phyloP scores from a whole-genome alignment of 2,888 invertebrate species.

The Galerucella pusilla region DNA sequence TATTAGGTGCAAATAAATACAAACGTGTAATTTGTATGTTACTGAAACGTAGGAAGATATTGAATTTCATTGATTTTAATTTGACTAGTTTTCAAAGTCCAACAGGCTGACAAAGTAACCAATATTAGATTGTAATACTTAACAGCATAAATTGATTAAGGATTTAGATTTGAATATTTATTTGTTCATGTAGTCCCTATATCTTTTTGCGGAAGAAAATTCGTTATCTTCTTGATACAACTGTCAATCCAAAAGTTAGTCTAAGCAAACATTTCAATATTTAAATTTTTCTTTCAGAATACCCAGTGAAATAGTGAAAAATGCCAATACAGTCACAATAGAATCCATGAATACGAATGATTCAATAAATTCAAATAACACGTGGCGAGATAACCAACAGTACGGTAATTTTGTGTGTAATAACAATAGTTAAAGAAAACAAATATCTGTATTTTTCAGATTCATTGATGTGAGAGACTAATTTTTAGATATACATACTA shows the following conservation, averaged over 20 bases:
- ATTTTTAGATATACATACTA: conserved; percentile 49
- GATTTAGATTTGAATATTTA: too few relatives aligned
- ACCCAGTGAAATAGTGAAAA: conserved; percentile 63
- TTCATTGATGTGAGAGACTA: conserved; percentile 63
- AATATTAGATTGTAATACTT: too few relatives aligned
- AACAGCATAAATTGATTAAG: too few relatives aligned
- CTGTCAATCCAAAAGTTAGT: neutral
- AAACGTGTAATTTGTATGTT: too few relatives aligned
- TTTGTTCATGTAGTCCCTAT: too few relatives aligned
- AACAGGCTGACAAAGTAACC: too few relatives aligned
- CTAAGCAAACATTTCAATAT: neutral
- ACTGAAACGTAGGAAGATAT: too few relatives aligned
- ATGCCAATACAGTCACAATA: conserved; percentile 63
- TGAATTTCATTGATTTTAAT: too few relatives aligned
- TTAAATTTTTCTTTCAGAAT: conserved; percentile 58
- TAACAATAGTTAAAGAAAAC: conserved; percentile 58
- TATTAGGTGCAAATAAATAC: too few relatives aligned
- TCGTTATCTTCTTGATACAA: neutral
- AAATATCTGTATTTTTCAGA: conserved; percentile 60
- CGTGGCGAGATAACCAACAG: conserved; percentile 63
- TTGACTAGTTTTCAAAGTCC: too few relatives aligned
- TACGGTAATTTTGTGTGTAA: conserved; percentile 59
- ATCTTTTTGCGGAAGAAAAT: neutral
- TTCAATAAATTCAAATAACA: conserved; percentile 64
- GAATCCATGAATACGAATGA: conserved; percentile 62